A percentile compares a stretch with the other conserved stretches of the same genome.
These are phyloP conservation scores for Plodia interpunctella DNA, from an alignment of 1,140 invertebrate genomes.

Conservation along the genomic window DNA sequence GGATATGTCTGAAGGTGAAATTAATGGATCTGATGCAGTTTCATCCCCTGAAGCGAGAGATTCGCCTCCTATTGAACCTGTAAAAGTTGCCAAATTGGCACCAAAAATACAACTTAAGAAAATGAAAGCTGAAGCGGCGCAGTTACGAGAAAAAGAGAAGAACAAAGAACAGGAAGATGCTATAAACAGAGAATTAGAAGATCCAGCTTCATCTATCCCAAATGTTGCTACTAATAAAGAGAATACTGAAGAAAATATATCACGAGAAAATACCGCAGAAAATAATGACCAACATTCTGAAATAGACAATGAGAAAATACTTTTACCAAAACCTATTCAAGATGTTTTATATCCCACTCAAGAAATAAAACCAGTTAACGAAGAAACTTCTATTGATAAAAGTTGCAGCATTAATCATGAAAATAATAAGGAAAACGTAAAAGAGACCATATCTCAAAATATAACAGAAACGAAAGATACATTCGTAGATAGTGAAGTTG, in stretches of 20 bases:
- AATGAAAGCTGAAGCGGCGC: conserved; percentile 68
- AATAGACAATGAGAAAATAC: conserved; percentile 17
- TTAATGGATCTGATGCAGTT: conserved; percentile 52
- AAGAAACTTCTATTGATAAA: conserved; percentile 15
- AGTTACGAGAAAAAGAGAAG: conserved; percentile 51
- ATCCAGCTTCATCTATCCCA: not conserved
- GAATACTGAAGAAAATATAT: not conserved
- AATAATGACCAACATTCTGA: not conserved
- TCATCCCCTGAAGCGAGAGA: conserved; percentile 52
- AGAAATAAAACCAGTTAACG: conserved; percentile 37
- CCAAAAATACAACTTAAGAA: conserved; percentile 75
- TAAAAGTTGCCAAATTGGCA: conserved; percentile 64
- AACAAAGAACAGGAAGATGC: conserved; percentile 17
- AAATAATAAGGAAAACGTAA: conserved; percentile 10
- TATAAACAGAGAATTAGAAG: conserved; percentile 19
- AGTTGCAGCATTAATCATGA: not conserved
- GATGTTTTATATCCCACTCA: conserved; percentile 37
- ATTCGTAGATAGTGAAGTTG: not conserved
- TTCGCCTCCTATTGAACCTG: conserved; percentile 54
- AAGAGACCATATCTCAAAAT: not conserved
- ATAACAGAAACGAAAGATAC: conserved; percentile 3
- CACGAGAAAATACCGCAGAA: not conserved
- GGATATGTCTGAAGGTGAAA: conserved; percentile 52
- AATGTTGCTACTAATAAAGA: not conserved
- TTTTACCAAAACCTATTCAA: conserved; percentile 8